These are phyloP conservation scores for Chromoteleia sp. DNA, from an alignment of 2,888 invertebrate species.

Conservation along the genomic window DNA sequence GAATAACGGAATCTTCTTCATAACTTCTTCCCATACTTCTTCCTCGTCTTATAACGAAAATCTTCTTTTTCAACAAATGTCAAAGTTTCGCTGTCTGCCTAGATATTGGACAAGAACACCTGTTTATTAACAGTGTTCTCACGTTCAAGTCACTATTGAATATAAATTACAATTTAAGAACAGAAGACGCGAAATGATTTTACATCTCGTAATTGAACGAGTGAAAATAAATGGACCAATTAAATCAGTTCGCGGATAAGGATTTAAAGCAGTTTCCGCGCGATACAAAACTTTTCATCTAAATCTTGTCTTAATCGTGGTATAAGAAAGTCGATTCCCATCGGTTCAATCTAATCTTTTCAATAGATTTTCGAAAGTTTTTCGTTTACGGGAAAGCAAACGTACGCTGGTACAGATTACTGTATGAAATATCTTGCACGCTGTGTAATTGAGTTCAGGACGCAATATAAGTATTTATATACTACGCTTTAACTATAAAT, in stretches of 20 bases:
- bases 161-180: constrained; percentile 25
- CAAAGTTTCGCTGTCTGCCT: constrained; percentile 10
- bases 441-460: constrained; percentile 10
- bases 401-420: constrained; percentile 32
- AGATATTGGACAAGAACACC: background rate
- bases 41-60: constrained; percentile 3
- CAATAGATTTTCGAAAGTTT: constrained; percentile 48
- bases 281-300: constrained; percentile 57
- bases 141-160: background rate
- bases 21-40: constrained; percentile 9
- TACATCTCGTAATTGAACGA: constrained; percentile 36
- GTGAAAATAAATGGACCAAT: constrained; percentile 43
- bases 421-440: constrained; percentile 30
- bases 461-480: constrained; percentile 25
- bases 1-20: constrained; percentile 17
- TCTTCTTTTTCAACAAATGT: constrained; percentile 16
- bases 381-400: constrained; percentile 30
- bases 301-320: constrained; percentile 54
- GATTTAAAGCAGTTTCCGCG: constrained; percentile 36
- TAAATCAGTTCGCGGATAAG: constrained; percentile 44
- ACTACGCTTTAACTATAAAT: constrained; percentile 22
- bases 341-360: constrained; percentile 51
- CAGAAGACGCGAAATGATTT: constrained; percentile 7
- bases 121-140: too few relatives aligned
- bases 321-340: constrained; percentile 44